phyloP scores from a whole-genome alignment of 2,888 invertebrate species.

The Magallana nippona region DNA sequence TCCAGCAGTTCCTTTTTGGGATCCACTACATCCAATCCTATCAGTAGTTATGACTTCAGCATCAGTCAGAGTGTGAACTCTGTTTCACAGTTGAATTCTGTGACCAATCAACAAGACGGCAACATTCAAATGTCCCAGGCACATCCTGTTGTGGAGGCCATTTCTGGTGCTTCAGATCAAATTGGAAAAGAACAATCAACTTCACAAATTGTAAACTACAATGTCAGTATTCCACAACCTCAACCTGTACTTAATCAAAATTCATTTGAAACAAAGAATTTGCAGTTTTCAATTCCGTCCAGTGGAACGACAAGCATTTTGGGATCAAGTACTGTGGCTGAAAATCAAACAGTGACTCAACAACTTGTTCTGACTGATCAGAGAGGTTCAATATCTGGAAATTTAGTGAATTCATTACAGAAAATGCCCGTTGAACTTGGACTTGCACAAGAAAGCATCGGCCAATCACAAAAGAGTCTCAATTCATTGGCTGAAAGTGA shows the following conservation, averaged over 20 bases:
- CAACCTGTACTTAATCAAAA: not conserved
- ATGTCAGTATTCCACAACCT: not conserved
- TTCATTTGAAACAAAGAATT: not conserved
- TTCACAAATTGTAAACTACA: not conserved
- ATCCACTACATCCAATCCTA: not conserved
- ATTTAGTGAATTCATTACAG: not conserved
- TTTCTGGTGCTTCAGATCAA: not conserved
- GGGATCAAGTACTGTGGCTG: not conserved
- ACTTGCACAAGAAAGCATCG: too few relatives aligned
- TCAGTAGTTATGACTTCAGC: not conserved
- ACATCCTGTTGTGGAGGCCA: not conserved
- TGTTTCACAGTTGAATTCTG: not conserved
- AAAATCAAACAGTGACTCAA: not conserved
- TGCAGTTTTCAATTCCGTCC: not conserved
- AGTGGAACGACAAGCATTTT: not conserved
- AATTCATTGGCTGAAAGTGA: not conserved
- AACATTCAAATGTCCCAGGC: not conserved
- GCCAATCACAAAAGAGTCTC: not conserved
- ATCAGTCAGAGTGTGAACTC: not conserved
- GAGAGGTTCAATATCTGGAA: not conserved
- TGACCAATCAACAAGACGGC: not conserved
- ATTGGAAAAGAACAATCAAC: not conserved
- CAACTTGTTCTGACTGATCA: not conserved
- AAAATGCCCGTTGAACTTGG: not conserved
- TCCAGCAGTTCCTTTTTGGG: not conserved